These are phyloP conservation scores for Homarus americanus DNA, from an alignment of 1,140 invertebrate species.

Conservation along the genomic window DNA sequence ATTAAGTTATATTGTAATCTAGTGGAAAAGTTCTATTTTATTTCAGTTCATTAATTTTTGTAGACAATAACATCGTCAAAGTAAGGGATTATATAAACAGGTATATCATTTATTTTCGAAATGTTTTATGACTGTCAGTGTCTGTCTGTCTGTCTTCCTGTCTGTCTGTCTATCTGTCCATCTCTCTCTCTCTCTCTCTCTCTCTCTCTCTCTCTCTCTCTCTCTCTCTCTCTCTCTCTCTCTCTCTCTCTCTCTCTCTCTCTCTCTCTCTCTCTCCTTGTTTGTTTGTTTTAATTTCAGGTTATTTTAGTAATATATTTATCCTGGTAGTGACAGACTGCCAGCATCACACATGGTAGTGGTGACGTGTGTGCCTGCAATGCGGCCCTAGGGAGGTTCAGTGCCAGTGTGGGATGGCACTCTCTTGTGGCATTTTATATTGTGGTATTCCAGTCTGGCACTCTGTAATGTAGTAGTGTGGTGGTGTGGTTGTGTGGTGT, in stretches of 20 bases:
- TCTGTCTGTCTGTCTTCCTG: neutral
- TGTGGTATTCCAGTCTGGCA: no score
- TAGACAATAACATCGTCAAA: neutral
- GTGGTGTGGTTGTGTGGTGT: neutral
- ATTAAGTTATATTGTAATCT: neutral
- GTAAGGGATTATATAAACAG: neutral
- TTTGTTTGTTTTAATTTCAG: neutral
- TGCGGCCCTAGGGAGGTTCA: neutral
- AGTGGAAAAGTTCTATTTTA: no score
- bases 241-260: neutral
- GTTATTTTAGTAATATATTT: neutral
- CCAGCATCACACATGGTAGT: neutral
- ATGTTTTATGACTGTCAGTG: neutral
- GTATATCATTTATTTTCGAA: neutral
- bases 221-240: neutral
- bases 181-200: constrained; percentile 8
- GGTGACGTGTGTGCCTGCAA: neutral
- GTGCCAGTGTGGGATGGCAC: no score
- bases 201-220: constrained; percentile 18
- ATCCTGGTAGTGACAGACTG: no score
- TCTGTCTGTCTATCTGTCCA: neutral
- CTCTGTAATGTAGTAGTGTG: no score
- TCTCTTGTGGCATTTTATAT: no score
- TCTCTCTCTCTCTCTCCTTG: no score
- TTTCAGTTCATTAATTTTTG: no score